Conservation (phyloP, 2,113 vertebrate species). For the Saimiri boliviensis region DNA sequence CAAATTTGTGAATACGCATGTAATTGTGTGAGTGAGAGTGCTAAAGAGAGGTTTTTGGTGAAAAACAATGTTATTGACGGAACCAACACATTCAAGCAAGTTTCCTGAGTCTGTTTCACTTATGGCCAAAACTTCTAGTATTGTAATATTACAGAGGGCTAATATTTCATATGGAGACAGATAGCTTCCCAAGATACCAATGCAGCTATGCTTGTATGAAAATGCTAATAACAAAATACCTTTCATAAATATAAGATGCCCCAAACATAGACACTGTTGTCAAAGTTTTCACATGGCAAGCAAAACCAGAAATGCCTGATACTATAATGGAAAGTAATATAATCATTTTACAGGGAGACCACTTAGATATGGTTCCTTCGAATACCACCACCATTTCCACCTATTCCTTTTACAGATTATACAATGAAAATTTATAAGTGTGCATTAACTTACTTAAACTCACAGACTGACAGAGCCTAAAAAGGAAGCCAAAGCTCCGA, state of each 20-base stretch:
- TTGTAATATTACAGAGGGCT: not conserved
- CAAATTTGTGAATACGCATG: not conserved
- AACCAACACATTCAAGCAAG: not conserved
- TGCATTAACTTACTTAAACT: conserved; percentile 1
- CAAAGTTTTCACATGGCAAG: not conserved
- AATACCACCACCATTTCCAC: not conserved
- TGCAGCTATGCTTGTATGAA: not conserved
- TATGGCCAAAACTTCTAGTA: not conserved
- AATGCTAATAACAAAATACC: not conserved
- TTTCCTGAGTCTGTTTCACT: not conserved
- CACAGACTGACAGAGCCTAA: not conserved
- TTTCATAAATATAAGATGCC: not conserved
- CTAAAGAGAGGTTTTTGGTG: not conserved
- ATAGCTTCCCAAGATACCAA: not conserved
- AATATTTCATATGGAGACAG: not conserved
- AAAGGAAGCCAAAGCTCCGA: not conserved
- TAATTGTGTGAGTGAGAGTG: not conserved
- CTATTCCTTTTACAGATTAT: not conserved
- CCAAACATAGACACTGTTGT: not conserved
- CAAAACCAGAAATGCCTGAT: not conserved
- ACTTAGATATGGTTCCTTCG: not conserved
- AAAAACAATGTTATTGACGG: not conserved
- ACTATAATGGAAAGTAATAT: not conserved
- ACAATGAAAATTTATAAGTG: conserved; percentile 7
- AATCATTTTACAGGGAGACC: not conserved